phyloP scores from a whole-genome alignment of 2,888 invertebrate species.

The Crematogaster levior region DNA sequence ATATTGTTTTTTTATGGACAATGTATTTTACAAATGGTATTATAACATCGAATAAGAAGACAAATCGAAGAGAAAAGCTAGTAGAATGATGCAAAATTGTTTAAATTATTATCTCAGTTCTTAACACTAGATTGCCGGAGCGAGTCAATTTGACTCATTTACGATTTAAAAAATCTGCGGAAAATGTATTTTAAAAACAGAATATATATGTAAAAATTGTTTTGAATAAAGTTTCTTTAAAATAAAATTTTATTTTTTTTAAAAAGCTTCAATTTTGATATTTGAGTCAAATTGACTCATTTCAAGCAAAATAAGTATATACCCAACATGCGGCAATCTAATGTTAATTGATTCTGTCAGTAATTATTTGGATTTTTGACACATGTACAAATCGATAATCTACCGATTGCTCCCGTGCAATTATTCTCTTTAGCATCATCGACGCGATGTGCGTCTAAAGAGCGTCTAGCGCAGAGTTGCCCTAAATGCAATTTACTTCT shows the following conservation, averaged over 20 bases:
- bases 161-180: too few relatives aligned
- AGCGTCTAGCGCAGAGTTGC: not conserved
- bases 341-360: not conserved
- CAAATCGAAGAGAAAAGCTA: not conserved
- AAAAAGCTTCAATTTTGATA: too few relatives aligned
- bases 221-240: too few relatives aligned
- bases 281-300: too few relatives aligned
- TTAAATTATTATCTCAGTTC: not conserved
- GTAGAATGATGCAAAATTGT: not conserved
- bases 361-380: not conserved
- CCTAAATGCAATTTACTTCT: conserved; percentile 31
- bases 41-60: not conserved
- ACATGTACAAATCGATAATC: not conserved
- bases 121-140: too few relatives aligned
- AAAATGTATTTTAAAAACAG: too few relatives aligned
- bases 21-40: not conserved
- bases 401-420: conserved; percentile 46
- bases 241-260: too few relatives aligned
- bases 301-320: too few relatives aligned
- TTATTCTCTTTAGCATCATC: conserved; percentile 27
- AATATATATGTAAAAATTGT: too few relatives aligned
- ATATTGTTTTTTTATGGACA: not conserved
- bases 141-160: too few relatives aligned
- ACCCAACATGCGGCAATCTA: too few relatives aligned
- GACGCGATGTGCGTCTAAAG: not conserved